Evolutionary conservation across 2,888 invertebrate genomes (phyloP).

Genomic region (Brachylomia viminalis): DNA sequence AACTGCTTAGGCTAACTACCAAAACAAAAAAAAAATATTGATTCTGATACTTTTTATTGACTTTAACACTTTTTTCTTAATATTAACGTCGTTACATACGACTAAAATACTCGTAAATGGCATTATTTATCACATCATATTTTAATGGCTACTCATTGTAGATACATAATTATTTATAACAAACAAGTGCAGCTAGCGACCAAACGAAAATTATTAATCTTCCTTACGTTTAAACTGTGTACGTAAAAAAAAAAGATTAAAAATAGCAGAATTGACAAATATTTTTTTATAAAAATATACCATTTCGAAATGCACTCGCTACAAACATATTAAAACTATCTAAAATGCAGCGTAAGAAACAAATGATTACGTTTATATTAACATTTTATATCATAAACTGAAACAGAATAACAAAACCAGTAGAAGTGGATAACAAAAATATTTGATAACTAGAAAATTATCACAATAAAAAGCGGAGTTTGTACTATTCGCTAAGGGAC

Average conservation of each 20-base stretch:
- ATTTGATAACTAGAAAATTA: constrained; percentile 52
- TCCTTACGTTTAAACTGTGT: constrained; percentile 21
- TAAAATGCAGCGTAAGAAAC: constrained; percentile 51
- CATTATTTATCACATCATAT: constrained; percentile 83
- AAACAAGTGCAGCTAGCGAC: constrained; percentile 51
- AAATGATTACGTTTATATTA: constrained; percentile 26
- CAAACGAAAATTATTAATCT: background rate
- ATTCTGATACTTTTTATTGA: constrained; percentile 66
- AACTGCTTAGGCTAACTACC: too few species aligned
- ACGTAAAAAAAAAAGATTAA: background rate
- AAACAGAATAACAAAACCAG: constrained; percentile 42
- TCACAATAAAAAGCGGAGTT: constrained; percentile 67
- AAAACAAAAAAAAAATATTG: background rate
- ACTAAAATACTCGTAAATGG: constrained; percentile 85
- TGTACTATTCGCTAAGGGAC: constrained; percentile 60
- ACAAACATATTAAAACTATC: constrained; percentile 16
- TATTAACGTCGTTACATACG: constrained; percentile 69
- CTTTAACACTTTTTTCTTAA: constrained; percentile 67
- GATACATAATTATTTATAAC: constrained; percentile 41
- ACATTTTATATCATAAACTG: constrained; percentile 12
- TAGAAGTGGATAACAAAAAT: constrained; percentile 47
- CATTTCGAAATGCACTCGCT: constrained; percentile 50
- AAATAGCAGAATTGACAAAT: constrained; percentile 12
- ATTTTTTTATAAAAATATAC: background rate
- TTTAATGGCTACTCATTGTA: constrained; percentile 68